Percentiles rank a stretch among this genome's conserved stretches.
Evolutionary conservation across 2,888 invertebrate genomes (phyloP).

Genomic region (Drosophila siamana): DNA sequence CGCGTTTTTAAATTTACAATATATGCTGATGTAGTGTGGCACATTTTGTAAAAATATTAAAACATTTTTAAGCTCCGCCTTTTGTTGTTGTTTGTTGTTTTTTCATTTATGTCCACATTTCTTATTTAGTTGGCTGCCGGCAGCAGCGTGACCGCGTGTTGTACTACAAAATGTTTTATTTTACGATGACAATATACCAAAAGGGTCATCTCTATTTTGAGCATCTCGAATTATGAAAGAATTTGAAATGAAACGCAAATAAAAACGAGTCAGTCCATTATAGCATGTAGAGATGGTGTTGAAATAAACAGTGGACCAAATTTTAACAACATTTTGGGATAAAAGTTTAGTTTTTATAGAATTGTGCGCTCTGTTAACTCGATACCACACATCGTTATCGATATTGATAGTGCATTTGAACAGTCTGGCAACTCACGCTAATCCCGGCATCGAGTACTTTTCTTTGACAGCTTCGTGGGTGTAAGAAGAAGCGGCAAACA

Average conservation of each 20-base stretch:
- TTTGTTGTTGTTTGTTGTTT: constrained; percentile 26
- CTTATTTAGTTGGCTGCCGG: constrained; percentile 52
- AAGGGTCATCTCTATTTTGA: neutral
- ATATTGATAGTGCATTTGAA: neutral
- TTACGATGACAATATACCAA: neutral
- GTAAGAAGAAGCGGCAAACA: constrained; percentile 70
- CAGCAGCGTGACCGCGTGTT: constrained; percentile 5
- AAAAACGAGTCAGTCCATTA: no score
- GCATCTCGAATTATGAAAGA: neutral
- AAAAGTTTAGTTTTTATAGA: neutral
- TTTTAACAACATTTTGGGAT: neutral
- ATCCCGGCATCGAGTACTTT: constrained; percentile 1
- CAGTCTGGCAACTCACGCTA: neutral
- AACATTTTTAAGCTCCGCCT: constrained; percentile 35
- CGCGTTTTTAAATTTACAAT: constrained; percentile 33
- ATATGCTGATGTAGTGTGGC: constrained; percentile 11
- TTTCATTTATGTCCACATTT: constrained; percentile 48
- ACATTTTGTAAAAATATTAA: constrained; percentile 35
- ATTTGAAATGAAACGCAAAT: no score
- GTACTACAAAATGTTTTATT: neutral
- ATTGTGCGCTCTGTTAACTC: neutral
- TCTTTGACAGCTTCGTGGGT: constrained; percentile 24
- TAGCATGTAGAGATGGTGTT: neutral
- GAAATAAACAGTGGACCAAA: neutral
- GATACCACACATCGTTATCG: neutral